A percentile compares a stretch with the other conserved stretches of the same genome.
Evolutionary conservation across 2,888 invertebrate genomes (phyloP).

Genomic region (Tolmerus cingulatus): DNA sequence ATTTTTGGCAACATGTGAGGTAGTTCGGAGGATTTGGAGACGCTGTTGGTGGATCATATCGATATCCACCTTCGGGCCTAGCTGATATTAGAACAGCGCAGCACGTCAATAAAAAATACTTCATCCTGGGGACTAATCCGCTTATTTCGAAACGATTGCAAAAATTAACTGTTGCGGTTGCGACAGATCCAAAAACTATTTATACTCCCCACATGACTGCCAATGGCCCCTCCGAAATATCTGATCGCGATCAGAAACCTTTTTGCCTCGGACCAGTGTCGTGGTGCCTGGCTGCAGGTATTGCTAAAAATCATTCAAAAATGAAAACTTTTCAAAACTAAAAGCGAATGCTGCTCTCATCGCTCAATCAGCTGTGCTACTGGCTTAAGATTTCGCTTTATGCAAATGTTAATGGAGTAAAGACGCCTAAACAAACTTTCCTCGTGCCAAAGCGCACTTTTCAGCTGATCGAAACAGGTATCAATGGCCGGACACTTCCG

Average conservation of each 20-base stretch:
- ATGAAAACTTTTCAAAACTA: neutral
- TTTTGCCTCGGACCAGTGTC: neutral
- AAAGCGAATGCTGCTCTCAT: slow-evolving; percentile 10
- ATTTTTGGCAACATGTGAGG: slow-evolving; percentile 51
- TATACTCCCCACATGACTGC: slow-evolving; percentile 27
- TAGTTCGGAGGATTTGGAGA: slow-evolving; percentile 13
- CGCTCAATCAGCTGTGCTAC: neutral
- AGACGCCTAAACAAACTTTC: slow-evolving; percentile 20
- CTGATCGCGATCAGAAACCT: neutral
- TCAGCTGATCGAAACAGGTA: neutral
- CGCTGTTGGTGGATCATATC: slow-evolving; percentile 64
- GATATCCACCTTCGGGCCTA: slow-evolving; percentile 71
- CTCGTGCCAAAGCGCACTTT: neutral
- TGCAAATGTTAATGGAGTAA: slow-evolving; percentile 18
- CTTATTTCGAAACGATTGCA: slow-evolving; percentile 6
- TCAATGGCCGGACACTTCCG: neutral
- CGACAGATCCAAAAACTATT: slow-evolving; percentile 37
- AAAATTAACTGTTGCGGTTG: slow-evolving; percentile 35
- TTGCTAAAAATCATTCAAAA: neutral
- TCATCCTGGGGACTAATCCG: slow-evolving; percentile 30
- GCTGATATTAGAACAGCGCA: slow-evolving; percentile 67
- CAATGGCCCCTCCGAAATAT: neutral
- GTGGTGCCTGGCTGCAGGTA: neutral
- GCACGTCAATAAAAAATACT: slow-evolving; percentile 40
- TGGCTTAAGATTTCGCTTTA: slow-evolving; percentile 27